Evolutionary conservation across 2,113 vertebrate genomes (phyloP).

Genomic region (Glaucomys volans): DNA sequence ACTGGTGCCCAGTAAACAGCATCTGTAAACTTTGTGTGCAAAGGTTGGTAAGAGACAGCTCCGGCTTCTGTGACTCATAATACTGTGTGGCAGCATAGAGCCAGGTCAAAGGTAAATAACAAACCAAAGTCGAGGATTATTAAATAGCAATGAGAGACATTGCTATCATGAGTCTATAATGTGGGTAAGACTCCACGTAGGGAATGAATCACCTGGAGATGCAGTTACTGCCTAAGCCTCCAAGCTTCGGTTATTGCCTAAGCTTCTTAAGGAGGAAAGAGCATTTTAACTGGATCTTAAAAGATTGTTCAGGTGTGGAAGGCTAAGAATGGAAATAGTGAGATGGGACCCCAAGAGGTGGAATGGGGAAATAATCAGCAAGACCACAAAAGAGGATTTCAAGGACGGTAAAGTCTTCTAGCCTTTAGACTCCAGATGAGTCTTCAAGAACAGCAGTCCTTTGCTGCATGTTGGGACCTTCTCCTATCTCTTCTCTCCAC

Average conservation of each 20-base stretch:
- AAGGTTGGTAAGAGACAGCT: not conserved
- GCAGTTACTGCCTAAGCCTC: not conserved
- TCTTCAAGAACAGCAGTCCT: not conserved
- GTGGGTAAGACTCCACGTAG: not conserved
- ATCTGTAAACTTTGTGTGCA: not conserved
- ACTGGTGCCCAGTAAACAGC: too few relatives aligned
- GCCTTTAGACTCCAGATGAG: not conserved
- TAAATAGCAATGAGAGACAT: not conserved
- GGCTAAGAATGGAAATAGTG: not conserved
- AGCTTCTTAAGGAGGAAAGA: not conserved
- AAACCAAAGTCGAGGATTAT: not conserved
- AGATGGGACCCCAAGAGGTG: not conserved
- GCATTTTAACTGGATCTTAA: not conserved
- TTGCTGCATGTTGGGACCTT: not conserved
- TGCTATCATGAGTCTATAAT: not conserved
- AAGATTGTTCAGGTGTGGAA: not conserved
- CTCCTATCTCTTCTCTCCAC: not conserved
- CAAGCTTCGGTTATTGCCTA: not conserved
- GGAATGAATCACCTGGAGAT: not conserved
- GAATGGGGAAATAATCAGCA: not conserved
- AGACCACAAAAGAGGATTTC: not conserved
- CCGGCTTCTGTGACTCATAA: not conserved
- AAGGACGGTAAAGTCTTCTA: not conserved
- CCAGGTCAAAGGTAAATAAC: not conserved
- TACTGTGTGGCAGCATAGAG: not conserved